Conservation (phyloP, 1,140 invertebrate species). For the Camponotus vicinus region DNA sequence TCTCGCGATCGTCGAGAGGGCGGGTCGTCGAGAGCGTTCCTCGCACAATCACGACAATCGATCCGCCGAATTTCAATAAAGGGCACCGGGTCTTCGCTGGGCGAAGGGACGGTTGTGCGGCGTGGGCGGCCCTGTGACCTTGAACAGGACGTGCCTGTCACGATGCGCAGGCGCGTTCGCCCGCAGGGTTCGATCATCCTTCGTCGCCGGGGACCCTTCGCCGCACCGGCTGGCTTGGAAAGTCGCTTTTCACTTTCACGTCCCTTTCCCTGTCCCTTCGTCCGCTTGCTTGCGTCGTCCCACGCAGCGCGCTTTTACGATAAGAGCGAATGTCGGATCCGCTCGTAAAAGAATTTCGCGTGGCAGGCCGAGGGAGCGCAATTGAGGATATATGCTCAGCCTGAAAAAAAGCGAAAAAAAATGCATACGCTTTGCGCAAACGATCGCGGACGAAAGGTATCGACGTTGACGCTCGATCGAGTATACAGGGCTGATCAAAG, state of each 20-base stretch:
- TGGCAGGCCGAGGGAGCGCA: constrained; percentile 36
- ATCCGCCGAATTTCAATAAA: constrained; percentile 63
- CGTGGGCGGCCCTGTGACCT: constrained; percentile 78
- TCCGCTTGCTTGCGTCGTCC: not conserved
- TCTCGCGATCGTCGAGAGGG: not conserved
- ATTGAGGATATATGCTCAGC: not conserved
- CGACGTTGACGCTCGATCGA: constrained; percentile 50
- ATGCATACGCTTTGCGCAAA: constrained; percentile 23
- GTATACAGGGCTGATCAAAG: constrained; percentile 48
- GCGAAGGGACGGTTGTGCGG: constrained; percentile 57
- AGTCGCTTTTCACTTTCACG: constrained; percentile 84
- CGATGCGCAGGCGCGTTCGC: constrained; percentile 73
- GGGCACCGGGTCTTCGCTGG: constrained; percentile 50
- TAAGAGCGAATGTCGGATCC: constrained; percentile 73
- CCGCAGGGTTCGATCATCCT: constrained; percentile 79
- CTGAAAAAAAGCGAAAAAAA: constrained; percentile 10
- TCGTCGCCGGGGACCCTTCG: constrained; percentile 73
- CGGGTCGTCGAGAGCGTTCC: constrained; percentile 5
- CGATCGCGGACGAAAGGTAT: constrained; percentile 37
- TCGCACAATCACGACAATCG: constrained; percentile 65
- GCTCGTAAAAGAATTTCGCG: constrained; percentile 65
- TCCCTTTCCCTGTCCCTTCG: constrained; percentile 78
- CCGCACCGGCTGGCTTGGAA: constrained; percentile 80
- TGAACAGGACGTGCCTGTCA: constrained; percentile 78
- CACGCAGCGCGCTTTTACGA: constrained; percentile 67